phyloP scores from a whole-genome alignment of 1,140 invertebrate genomes.

The Papilio helenus region DNA sequence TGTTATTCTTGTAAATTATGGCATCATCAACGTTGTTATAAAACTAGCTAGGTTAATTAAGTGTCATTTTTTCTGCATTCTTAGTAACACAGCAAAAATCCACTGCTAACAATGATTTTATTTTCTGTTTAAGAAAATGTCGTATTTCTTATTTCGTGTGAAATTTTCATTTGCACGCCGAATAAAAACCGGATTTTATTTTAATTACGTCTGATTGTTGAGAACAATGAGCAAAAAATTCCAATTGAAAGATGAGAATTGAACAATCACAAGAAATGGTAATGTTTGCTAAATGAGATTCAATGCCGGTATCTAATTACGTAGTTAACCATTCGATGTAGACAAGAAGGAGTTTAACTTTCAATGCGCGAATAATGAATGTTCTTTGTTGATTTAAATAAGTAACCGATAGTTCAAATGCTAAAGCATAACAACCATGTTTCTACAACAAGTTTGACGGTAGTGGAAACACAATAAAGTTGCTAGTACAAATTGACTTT shows the following conservation, averaged over 20 bases:
- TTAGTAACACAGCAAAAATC: background rate
- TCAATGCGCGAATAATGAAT: background rate
- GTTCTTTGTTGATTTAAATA: too few species aligned
- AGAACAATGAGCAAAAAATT: slow-evolving; percentile 33
- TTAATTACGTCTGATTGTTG: slow-evolving; percentile 25
- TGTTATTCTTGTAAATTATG: background rate
- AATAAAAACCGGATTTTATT: slow-evolving; percentile 4
- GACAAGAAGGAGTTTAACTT: background rate
- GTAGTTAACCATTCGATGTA: background rate
- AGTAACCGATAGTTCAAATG: too few species aligned
- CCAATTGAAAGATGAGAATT: slow-evolving; percentile 26
- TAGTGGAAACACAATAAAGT: too few species aligned
- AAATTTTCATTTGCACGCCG: slow-evolving; percentile 7
- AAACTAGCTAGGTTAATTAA: background rate
- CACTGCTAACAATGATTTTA: background rate
- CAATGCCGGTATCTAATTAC: background rate
- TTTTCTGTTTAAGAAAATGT: slow-evolving; percentile 1
- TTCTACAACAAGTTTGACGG: too few species aligned
- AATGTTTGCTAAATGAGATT: slow-evolving; percentile 21
- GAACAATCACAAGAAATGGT: slow-evolving; percentile 8
- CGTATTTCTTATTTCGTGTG: background rate
- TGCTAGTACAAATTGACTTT: too few species aligned
- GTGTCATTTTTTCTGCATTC: background rate
- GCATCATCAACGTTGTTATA: background rate
- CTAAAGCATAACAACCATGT: too few species aligned